Base-by-base conservation (phyloP, 2,888 invertebrate genomes). In the Tenthredo scrophulariae region DNA sequence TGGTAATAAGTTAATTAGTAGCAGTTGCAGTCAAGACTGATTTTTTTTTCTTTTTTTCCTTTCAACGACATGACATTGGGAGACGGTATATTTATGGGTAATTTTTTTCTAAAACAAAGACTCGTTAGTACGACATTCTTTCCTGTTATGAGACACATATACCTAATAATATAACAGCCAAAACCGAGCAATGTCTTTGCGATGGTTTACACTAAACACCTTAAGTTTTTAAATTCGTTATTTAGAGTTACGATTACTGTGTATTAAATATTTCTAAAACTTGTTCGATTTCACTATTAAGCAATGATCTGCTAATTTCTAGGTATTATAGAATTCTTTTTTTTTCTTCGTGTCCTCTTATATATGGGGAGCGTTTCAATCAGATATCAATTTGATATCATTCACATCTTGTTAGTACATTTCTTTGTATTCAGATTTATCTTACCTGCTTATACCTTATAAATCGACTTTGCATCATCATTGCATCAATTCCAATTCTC, bases 161-260 rank as follows among this genome's bases (percentile, higher is more conserved):
- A 88, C 86, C 88, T 87, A 89, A 86, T 86, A 87, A 88, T 88
- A 86, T 89, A 88, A 88, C 88, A 89, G 89, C 88, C 88, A 89
- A 88, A 88, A 89, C 89, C 89, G 88, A 89, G 88, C 89, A 88
- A 87, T 88, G 83, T 88, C 70, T 46, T 83, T 70, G 83, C 83
- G 83, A 83, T 83, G 83, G 83, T 83, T 67, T 50, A 83, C 83
- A 83, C 83, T 88, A 87, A 88, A 87, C 88, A 89, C 85, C 86
- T 88, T 88, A 87, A 86, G 86, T 85, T 86, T 85, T 88, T 86
- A 87, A 88, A 89, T 88, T 88, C 88, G 88, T 89, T 87, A 87
- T 86, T 87, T 86, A 87, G 87, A 87, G 87, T 88, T 88, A 88
- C 86, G 86, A 86, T 88, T 87, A 88, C 85, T 70, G 82, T 83